These are phyloP conservation scores for Pteropus alecto DNA, from an alignment of 2,113 vertebrate genomes.

Conservation along the genomic window DNA sequence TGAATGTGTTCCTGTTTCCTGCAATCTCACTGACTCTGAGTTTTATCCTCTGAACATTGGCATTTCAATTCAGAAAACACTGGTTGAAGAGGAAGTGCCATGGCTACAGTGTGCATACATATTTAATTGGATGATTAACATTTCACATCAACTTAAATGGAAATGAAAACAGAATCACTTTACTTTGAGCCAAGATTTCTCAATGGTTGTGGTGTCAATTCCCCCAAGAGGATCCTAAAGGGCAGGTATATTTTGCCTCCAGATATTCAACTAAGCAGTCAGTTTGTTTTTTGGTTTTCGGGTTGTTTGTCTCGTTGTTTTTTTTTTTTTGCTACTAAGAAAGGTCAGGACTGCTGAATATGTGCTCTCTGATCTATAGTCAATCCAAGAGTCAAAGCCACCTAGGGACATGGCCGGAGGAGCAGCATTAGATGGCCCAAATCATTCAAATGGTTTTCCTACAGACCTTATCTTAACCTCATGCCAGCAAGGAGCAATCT, in stretches of 20 bases:
- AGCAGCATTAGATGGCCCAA: background rate
- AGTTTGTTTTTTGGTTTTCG: background rate
- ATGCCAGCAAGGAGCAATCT: background rate
- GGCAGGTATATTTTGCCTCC: background rate
- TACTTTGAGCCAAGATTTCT: background rate
- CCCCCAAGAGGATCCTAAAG: background rate
- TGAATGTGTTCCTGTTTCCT: background rate
- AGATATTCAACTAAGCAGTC: background rate
- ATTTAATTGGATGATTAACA: conserved; percentile 4
- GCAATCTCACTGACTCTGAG: background rate
- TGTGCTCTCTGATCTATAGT: background rate
- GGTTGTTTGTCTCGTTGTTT: too few species aligned
- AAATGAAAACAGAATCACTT: conserved; percentile 16
- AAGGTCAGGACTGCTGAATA: conserved; percentile 12
- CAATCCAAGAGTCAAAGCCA: background rate
- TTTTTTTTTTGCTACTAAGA: background rate
- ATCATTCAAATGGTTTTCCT: background rate
- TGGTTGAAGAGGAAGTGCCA: background rate
- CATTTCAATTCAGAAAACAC: background rate
- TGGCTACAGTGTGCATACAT: background rate
- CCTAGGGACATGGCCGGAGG: background rate
- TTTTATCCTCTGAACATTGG: background rate
- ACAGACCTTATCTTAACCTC: background rate
- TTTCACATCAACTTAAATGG: background rate
- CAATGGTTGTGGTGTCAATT: background rate